A percentile compares a stretch with the other conserved stretches of the same genome.
Evolutionary conservation across 30 jellyfish, hydroid and myxozoan species (phyloP).

Genomic region (Pelagia noctiluca): DNA sequence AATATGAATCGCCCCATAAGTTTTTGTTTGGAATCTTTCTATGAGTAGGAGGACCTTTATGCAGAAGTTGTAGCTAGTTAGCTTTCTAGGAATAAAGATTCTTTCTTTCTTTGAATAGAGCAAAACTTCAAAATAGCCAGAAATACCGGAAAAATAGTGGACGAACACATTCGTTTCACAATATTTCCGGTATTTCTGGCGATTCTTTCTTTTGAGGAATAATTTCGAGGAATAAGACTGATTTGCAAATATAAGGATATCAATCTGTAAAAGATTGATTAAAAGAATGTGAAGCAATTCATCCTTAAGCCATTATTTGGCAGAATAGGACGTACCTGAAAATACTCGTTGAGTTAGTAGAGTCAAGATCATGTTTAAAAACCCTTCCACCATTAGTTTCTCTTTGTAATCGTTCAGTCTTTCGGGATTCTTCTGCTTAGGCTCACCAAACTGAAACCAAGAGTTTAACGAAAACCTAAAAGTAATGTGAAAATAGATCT

Average conservation of each 20-base stretch:
- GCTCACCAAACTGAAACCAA: conserved; percentile 80
- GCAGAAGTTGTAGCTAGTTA: too few relatives aligned
- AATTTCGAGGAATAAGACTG: background rate
- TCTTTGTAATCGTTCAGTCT: conserved; percentile 42
- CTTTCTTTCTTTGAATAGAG: too few relatives aligned
- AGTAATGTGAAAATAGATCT: background rate
- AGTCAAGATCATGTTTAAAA: conserved; percentile 50
- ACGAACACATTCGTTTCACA: too few relatives aligned
- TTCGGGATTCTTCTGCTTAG: conserved; percentile 16
- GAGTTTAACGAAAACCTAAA: conserved; percentile 60
- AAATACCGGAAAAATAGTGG: too few relatives aligned
- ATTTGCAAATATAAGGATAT: background rate
- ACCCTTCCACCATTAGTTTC: conserved; percentile 69
- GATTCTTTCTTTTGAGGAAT: too few relatives aligned
- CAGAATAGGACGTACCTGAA: conserved; percentile 69
- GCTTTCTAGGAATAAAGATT: too few relatives aligned
- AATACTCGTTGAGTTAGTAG: conserved; percentile 73
- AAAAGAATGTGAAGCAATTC: background rate
- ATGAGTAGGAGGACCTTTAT: too few relatives aligned
- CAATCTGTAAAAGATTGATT: background rate
- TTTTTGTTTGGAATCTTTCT: too few relatives aligned
- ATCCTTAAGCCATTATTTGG: too few relatives aligned
- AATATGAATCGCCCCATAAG: too few relatives aligned
- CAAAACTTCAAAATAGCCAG: too few relatives aligned
- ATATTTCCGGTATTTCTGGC: too few relatives aligned